phyloP scores from a whole-genome alignment of 2,113 vertebrate genomes.

The Nestor notabilis region DNA sequence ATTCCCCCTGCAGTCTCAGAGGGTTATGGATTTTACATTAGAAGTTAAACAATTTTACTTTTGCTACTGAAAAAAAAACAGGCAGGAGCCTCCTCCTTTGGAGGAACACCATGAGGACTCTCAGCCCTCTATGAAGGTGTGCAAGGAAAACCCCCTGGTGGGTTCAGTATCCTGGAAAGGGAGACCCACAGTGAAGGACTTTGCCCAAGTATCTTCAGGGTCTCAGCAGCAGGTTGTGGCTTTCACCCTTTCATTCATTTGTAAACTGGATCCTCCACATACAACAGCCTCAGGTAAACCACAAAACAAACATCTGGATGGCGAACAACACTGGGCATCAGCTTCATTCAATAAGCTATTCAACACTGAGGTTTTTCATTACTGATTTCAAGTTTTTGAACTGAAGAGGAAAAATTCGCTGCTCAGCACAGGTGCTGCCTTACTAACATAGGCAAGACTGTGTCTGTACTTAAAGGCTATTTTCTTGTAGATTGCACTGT shows the following conservation, averaged over 20 bases:
- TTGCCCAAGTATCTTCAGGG: not conserved
- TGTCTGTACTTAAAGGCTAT: not conserved
- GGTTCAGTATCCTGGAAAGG: not conserved
- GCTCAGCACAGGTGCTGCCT: not conserved
- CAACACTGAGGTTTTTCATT: not conserved
- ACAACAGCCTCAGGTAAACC: not conserved
- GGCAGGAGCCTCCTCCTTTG: not conserved
- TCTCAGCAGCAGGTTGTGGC: not conserved
- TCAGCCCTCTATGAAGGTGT: rapidly evolving
- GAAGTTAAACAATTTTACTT: not conserved
- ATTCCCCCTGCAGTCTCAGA: not conserved
- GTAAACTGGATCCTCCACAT: not conserved
- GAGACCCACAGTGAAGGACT: rapidly evolving
- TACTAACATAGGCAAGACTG: not conserved
- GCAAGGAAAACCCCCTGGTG: not conserved
- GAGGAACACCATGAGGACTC: not conserved
- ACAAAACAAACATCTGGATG: rapidly evolving
- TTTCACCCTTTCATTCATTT: not conserved
- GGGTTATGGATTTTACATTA: not conserved
- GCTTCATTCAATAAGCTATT: not conserved
- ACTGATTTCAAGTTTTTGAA: not conserved
- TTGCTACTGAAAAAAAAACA: not conserved
- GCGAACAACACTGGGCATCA: rapidly evolving
- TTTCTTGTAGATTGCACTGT: not conserved
- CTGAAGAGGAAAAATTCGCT: not conserved